phyloP scores from a whole-genome alignment of 2,888 invertebrate species.

The Gnatocerus cornutus region DNA sequence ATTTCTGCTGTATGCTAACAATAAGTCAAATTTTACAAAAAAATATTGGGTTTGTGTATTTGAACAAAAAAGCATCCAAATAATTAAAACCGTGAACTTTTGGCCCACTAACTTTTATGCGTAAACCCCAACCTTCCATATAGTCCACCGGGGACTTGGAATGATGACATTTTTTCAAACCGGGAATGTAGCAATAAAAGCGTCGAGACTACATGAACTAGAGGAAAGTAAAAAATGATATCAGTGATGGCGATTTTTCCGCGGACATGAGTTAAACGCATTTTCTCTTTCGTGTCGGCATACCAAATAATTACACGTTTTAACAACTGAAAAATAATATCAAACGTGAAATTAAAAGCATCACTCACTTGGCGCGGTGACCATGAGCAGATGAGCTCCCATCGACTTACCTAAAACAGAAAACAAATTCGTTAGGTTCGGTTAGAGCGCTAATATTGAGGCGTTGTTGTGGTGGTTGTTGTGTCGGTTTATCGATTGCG shows the following conservation, averaged over 20 bases:
- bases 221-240: slow-evolving; percentile 16
- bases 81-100: no score
- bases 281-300: neutral
- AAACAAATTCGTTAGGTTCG: slow-evolving; percentile 4
- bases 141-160: slow-evolving; percentile 22
- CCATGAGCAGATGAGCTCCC: neutral
- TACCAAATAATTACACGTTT: neutral
- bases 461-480: slow-evolving; percentile 29
- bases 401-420: slow-evolving; percentile 33
- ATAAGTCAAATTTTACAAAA: no score
- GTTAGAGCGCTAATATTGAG: slow-evolving; percentile 19
- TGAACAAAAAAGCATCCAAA: no score
- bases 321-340: no score
- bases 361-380: neutral
- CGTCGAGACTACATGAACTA: neutral
- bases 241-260: slow-evolving; percentile 18
- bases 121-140: slow-evolving; percentile 10
- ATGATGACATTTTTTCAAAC: slow-evolving; percentile 35
- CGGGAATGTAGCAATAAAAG: slow-evolving; percentile 22
- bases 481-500: slow-evolving; percentile 41
- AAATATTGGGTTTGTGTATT: no score
- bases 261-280: slow-evolving; percentile 1
- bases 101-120: no score
- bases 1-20: neutral
- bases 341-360: neutral